phyloP scores from a whole-genome alignment of 2,888 invertebrate genomes.

The Clusia tigrina region DNA sequence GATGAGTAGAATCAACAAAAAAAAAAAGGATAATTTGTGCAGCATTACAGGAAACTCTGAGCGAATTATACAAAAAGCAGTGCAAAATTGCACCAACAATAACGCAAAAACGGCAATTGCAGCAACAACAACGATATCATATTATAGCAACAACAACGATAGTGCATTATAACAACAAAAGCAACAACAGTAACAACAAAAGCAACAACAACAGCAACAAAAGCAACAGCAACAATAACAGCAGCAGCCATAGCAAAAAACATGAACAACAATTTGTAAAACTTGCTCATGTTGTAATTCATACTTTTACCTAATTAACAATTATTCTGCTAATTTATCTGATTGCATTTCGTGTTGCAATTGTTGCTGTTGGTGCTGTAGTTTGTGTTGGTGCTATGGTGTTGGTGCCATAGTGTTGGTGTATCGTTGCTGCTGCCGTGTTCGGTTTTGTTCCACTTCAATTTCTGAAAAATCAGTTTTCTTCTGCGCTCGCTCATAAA shows the following conservation, averaged over 20 bases:
- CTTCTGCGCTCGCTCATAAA: too few relatives aligned
- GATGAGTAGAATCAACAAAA: too few relatives aligned
- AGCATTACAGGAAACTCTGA: too few relatives aligned
- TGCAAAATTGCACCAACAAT: too few relatives aligned
- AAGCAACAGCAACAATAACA: neutral
- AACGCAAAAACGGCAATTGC: too few relatives aligned
- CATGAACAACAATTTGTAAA: too few relatives aligned
- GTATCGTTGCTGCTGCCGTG: neutral
- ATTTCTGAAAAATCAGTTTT: neutral
- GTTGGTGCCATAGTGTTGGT: neutral
- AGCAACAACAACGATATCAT: slow-evolving; percentile 1
- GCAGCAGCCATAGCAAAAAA: too few relatives aligned
- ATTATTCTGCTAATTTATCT: slow-evolving; percentile 2
- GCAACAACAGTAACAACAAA: neutral
- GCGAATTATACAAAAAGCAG: too few relatives aligned
- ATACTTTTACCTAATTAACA: slow-evolving; percentile 1
- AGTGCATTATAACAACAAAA: neutral
- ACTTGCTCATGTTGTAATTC: too few relatives aligned
- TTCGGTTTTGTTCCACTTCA: neutral
- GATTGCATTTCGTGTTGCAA: slow-evolving; percentile 1
- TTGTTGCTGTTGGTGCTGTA: neutral
- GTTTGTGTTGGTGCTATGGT: neutral
- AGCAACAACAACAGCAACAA: neutral
- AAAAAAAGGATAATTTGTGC: too few relatives aligned
- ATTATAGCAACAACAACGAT: slow-evolving; percentile 1